These are phyloP conservation scores for Fopius arisanus DNA, from an alignment of 1,140 invertebrate genomes.

Conservation along the genomic window DNA sequence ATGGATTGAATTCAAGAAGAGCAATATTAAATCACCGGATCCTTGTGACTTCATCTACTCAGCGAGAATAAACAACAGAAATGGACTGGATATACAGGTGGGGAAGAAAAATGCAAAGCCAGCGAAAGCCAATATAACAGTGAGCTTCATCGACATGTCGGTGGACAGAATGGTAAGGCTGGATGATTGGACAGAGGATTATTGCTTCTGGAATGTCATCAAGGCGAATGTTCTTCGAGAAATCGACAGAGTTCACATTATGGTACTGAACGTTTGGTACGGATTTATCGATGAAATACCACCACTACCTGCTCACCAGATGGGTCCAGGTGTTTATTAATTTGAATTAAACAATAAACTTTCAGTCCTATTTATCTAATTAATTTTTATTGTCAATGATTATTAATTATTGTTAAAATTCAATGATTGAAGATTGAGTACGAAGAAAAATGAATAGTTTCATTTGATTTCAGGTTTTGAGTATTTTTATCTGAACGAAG, in stretches of 20 bases:
- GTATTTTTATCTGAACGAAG: neutral
- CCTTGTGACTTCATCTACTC: neutral
- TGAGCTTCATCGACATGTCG: neutral
- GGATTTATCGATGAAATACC: neutral
- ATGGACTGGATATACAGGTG: neutral
- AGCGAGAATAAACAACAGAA: neutral
- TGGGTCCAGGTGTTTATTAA: neutral
- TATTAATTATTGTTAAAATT: no score
- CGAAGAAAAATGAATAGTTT: no score
- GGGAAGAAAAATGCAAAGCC: neutral
- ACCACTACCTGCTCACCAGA: neutral
- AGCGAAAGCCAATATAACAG: neutral
- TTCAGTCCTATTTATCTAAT: neutral
- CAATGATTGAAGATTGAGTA: no score
- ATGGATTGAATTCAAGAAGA: neutral
- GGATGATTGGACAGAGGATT: neutral
- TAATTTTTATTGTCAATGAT: neutral
- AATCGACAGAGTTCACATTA: neutral
- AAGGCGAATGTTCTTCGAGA: neutral
- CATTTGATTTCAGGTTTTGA: neutral
- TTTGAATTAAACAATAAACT: no score
- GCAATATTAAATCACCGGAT: neutral
- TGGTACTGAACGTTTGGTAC: neutral
- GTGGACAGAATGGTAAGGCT: neutral
- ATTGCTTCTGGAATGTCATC: neutral